Evolutionary conservation across 2,113 vertebrate species (phyloP), one percentile per base, ranked within the genome.

Genomic region (Bubo blakistoni): DNA sequence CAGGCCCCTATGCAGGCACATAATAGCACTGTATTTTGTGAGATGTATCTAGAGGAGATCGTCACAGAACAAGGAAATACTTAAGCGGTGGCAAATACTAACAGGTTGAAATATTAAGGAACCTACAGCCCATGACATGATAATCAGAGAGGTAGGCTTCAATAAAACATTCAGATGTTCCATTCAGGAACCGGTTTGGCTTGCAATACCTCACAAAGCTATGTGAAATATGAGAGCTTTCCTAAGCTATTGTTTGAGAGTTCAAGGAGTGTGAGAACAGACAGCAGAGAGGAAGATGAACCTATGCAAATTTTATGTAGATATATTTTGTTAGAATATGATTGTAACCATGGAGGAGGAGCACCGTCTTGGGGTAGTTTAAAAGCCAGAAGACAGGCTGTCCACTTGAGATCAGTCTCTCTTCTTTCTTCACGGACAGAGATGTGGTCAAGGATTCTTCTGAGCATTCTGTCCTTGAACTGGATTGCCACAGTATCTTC

Each of bases 261-360:
- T 82, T 86, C 92, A 93, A 38, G 36, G 80, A 81, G 65, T 94
- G 80, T 89, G 72, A 94, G 91, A 92, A 77, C 86, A 84, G 21
- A 15, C 7, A 47, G n/a, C 2, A 67, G n/a, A 36, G 77, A 84
- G 66, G 86, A 92, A 95, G 77, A 51, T 30, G 27, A 51, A 72
- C 2, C 0, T 76, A 97, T 95, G 94, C 91, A 95, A 97, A 96
- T 97, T 65, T 95, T 96, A 96, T 93, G 84, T n/a, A 95, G 44
- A 76, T 89, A 46, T 22, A 44, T 85, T 92, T 70, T 81, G 4
- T 54, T 30, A 49, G 57, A 38, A 8, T 24, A 6, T 79, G 24
- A 71, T 16, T 49, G 65, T 69, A 40, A 13, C 19, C 0, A 0
- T 49, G 86, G 86, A 95, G 97, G 96, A 94, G 97, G 97, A 95